Conservation (phyloP, 1,140 invertebrate genomes). For the Ganaspis sp. region DNA sequence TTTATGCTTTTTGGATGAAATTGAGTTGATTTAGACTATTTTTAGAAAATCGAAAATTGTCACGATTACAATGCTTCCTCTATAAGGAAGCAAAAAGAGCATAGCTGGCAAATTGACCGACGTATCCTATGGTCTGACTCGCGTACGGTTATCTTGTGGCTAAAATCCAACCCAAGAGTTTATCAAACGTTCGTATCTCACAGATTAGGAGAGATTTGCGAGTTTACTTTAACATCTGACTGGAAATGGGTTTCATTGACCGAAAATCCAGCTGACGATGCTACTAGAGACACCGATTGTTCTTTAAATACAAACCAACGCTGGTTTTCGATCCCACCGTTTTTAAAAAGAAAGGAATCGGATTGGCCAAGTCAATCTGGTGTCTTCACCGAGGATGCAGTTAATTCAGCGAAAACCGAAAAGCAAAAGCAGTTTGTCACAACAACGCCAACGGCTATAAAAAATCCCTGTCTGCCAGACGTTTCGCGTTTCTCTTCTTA, state of each 20-base stretch:
- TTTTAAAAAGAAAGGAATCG: constrained; percentile 29
- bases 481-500: neutral
- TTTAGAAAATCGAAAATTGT: too few relatives aligned
- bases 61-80: too few relatives aligned
- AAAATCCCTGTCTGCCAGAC: neutral
- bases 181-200: constrained; percentile 70
- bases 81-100: too few relatives aligned
- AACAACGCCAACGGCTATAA: neutral
- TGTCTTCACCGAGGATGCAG: neutral
- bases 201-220: constrained; percentile 66
- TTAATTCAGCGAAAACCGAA: neutral
- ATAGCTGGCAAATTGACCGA: neutral
- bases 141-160: constrained; percentile 59
- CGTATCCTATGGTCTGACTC: constrained; percentile 64
- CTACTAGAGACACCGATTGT: constrained; percentile 28
- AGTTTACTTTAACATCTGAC: constrained; percentile 38
- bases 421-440: neutral
- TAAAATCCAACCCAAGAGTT: constrained; percentile 44
- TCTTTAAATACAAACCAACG: neutral
- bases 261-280: constrained; percentile 58
- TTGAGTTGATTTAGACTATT: too few relatives aligned
- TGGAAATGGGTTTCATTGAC: constrained; percentile 54
- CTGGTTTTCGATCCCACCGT: constrained; percentile 51
- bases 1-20: too few relatives aligned
- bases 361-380: neutral